Evolutionary conservation across 2,113 vertebrate species (phyloP).

Genomic region (Clarias macrocephalus): DNA sequence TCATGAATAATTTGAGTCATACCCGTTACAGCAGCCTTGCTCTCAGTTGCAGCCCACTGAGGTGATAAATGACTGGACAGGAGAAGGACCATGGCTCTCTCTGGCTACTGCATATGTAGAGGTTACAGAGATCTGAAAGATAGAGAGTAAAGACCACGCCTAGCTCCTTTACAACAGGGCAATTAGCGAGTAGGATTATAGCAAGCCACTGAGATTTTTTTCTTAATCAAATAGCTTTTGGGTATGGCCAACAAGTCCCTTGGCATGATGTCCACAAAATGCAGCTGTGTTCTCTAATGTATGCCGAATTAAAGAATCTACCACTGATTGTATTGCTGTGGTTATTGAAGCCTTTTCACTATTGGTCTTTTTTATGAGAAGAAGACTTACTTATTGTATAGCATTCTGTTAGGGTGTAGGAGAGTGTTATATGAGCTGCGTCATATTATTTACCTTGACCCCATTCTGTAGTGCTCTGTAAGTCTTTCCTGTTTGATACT

Average conservation of each 20-base stretch:
- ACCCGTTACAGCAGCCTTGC: slow-evolving; percentile 31
- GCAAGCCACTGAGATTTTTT: slow-evolving; percentile 24
- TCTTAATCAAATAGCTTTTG: slow-evolving; percentile 64
- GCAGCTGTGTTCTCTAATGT: slow-evolving; percentile 51
- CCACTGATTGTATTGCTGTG: slow-evolving; percentile 38
- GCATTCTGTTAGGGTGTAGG: slow-evolving; percentile 34
- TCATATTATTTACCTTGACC: slow-evolving; percentile 35
- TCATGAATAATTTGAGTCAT: slow-evolving; percentile 43
- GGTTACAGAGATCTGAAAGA: slow-evolving; percentile 56
- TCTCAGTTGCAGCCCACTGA: slow-evolving; percentile 8
- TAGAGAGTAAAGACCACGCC: slow-evolving; percentile 60
- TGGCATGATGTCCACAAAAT: slow-evolving; percentile 64
- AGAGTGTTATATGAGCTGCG: slow-evolving; percentile 35
- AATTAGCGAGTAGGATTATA: slow-evolving; percentile 66
- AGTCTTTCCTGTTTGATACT: slow-evolving; percentile 23
- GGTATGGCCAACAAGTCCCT: slow-evolving; percentile 35
- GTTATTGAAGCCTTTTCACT: background rate
- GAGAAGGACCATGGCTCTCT: background rate
- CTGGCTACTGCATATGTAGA: background rate
- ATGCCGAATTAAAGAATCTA: slow-evolving; percentile 39
- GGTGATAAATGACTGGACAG: slow-evolving; percentile 27
- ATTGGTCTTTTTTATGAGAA: background rate
- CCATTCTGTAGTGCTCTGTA: slow-evolving; percentile 8
- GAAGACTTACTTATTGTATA: slow-evolving; percentile 9
- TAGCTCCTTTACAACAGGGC: slow-evolving; percentile 58